phyloP scores from a whole-genome alignment of 2,888 invertebrate genomes.

The Hydriomena furcata region DNA sequence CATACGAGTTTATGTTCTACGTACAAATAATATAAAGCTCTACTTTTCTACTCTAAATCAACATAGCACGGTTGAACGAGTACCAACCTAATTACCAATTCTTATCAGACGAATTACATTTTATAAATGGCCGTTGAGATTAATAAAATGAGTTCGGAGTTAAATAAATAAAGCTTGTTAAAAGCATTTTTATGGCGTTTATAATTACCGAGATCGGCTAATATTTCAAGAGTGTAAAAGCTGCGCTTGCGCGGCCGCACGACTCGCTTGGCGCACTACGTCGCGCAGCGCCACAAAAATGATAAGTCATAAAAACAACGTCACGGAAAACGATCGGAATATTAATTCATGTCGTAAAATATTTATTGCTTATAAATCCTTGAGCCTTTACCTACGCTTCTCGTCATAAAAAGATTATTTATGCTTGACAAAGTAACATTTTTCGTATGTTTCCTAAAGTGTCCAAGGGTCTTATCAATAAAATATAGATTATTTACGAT shows the following conservation, averaged over 20 bases:
- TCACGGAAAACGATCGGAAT: slow-evolving; percentile 83
- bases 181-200: slow-evolving; percentile 73
- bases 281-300: slow-evolving; percentile 77
- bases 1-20: background rate
- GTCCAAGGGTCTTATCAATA: slow-evolving; percentile 75
- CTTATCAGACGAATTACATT: slow-evolving; percentile 33
- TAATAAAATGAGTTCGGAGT: slow-evolving; percentile 61
- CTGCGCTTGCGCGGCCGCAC: slow-evolving; percentile 51
- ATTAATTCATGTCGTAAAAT: slow-evolving; percentile 83
- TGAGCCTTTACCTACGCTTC: slow-evolving; percentile 83
- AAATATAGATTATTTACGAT: slow-evolving; percentile 76
- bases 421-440: slow-evolving; percentile 81
- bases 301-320: slow-evolving; percentile 83
- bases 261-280: slow-evolving; percentile 44
- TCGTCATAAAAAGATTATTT: slow-evolving; percentile 84
- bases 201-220: slow-evolving; percentile 68
- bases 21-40: slow-evolving; percentile 12
- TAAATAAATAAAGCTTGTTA: slow-evolving; percentile 71
- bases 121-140: slow-evolving; percentile 42
- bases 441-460: slow-evolving; percentile 79
- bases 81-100: slow-evolving; percentile 10
- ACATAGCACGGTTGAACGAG: slow-evolving; percentile 2
- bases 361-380: slow-evolving; percentile 84
- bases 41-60: slow-evolving; percentile 19
- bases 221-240: slow-evolving; percentile 65